Conservation (phyloP, 2,113 vertebrate species). For the Hypomesus transpacificus region DNA sequence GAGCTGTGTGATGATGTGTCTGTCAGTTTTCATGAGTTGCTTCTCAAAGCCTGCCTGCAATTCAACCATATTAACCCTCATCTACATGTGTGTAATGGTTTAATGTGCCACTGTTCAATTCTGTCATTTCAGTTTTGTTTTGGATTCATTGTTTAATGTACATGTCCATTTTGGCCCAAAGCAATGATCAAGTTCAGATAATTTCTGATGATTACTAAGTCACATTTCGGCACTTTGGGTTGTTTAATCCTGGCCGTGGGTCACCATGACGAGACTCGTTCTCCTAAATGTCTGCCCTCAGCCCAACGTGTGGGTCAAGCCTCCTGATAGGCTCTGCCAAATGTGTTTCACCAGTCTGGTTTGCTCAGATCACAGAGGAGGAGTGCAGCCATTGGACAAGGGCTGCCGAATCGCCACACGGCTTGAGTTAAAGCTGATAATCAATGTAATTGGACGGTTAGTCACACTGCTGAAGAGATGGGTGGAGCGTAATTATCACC, state of each 20-base stretch:
- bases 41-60: slow-evolving; percentile 19
- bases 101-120: slow-evolving; percentile 8
- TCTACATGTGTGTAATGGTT: slow-evolving; percentile 1
- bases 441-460: not conserved
- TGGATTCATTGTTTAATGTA: not conserved
- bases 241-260: too few relatives aligned
- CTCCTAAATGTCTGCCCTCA: too few relatives aligned
- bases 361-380: too few relatives aligned
- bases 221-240: too few relatives aligned
- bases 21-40: slow-evolving; percentile 19
- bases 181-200: not conserved
- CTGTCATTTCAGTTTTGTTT: not conserved
- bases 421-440: too few relatives aligned
- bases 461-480: not conserved
- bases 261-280: too few relatives aligned
- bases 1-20: slow-evolving; percentile 12
- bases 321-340: too few relatives aligned
- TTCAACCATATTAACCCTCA: slow-evolving; percentile 12
- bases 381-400: too few relatives aligned
- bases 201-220: too few relatives aligned
- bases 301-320: too few relatives aligned
- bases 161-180: not conserved
- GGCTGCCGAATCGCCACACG: too few relatives aligned
- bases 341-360: too few relatives aligned
- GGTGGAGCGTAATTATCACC: slow-evolving; percentile 2